Evolutionary conservation across 2,113 vertebrate species (phyloP).

Genomic region (Indicator maculatus): DNA sequence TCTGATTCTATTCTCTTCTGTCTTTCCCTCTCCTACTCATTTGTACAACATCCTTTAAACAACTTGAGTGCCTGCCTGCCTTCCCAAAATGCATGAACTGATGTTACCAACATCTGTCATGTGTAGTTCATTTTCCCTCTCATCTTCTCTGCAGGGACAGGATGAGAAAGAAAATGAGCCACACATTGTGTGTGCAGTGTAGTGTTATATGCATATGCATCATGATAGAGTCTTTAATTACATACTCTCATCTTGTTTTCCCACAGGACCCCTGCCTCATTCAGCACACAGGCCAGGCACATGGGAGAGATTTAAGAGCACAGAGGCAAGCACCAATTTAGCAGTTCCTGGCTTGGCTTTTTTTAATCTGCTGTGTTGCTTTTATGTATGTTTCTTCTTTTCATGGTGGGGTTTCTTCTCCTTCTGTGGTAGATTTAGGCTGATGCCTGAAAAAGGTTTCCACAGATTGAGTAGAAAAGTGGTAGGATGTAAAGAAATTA

Average conservation of each 20-base stretch:
- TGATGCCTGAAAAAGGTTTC: too few species aligned
- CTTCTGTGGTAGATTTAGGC: too few species aligned
- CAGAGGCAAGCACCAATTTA: conserved; percentile 1
- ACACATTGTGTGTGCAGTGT: conserved; percentile 54
- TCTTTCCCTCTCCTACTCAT: neutral
- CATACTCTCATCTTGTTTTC: conserved; percentile 62
- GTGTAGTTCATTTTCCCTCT: conserved; percentile 49
- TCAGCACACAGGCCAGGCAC: conserved; percentile 35
- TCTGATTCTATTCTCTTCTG: neutral
- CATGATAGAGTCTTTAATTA: conserved; percentile 68
- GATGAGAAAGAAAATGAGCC: conserved; percentile 63
- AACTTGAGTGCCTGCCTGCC: neutral
- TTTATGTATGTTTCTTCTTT: neutral
- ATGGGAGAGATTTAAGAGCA: conserved; percentile 35
- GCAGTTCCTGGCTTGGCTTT: neutral
- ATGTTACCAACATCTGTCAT: conserved; percentile 63
- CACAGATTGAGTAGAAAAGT: too few species aligned
- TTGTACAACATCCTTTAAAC: neutral
- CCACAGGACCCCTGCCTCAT: conserved; percentile 45
- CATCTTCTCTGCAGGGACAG: conserved; percentile 63
- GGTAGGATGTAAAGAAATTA: too few species aligned
- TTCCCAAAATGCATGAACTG: conserved; percentile 43
- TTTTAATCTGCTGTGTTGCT: neutral
- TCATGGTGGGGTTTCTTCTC: neutral
- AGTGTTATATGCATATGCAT: conserved; percentile 65